Conservation (phyloP, 2,797 vertebrate genomes). For the Picus viridis region DNA sequence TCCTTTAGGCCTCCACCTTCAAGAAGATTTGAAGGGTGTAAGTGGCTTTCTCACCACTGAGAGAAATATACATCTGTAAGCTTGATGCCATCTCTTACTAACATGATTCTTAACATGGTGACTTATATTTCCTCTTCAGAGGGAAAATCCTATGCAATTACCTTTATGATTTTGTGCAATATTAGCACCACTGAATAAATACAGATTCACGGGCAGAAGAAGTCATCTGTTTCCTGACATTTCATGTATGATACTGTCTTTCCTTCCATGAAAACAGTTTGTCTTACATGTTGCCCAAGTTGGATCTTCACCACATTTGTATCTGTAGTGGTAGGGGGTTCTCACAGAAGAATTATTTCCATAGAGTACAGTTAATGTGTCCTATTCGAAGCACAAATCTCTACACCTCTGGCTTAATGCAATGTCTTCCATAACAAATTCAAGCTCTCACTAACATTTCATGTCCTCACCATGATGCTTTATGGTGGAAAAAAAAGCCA, state of each 20-base stretch:
- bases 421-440: neutral
- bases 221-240: neutral
- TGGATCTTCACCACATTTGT: neutral
- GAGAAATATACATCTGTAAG: neutral
- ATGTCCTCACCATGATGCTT: neutral
- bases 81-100: neutral
- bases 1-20: neutral
- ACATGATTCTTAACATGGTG: neutral
- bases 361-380: neutral
- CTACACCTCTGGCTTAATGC: neutral
- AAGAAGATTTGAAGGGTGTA: neutral
- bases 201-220: neutral
- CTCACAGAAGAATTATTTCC: neutral
- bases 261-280: neutral
- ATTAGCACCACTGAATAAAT: neutral
- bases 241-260: neutral
- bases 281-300: neutral
- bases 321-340: neutral
- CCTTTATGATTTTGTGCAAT: neutral
- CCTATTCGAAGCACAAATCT: neutral
- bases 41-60: neutral
- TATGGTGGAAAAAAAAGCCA: rapidly evolving
- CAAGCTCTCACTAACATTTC: neutral
- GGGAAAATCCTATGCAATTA: neutral
- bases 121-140: neutral